Evolutionary conservation across 2,888 invertebrate species (phyloP).

Genomic region (Balanococcus diminutus): DNA sequence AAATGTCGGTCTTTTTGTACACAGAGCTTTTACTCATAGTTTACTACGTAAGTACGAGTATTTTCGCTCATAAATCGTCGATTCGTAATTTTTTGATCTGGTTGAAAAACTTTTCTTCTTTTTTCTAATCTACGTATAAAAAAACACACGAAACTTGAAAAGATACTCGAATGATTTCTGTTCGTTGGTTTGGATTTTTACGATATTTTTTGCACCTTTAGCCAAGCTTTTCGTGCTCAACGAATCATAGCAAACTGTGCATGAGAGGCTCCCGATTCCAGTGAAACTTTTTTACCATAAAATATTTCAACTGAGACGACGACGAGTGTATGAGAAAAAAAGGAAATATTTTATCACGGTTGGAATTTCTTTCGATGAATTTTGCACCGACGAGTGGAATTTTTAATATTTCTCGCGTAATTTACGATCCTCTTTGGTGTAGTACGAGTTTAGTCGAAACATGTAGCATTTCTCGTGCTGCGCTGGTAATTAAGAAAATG

Average conservation of each 20-base stretch:
- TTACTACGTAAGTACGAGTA: neutral
- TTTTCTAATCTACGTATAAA: neutral
- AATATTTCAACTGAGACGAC: neutral
- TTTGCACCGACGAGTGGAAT: conserved; percentile 16
- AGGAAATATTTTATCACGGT: neutral
- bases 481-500: neutral
- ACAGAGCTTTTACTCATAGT: neutral
- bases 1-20: neutral
- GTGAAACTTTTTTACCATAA: conserved; percentile 15
- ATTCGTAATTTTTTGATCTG: conserved; percentile 19
- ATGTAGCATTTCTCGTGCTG: neutral
- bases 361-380: neutral
- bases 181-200: conserved; percentile 6
- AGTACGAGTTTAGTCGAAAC: neutral
- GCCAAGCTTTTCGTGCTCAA: neutral
- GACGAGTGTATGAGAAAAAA: neutral
- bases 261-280: neutral
- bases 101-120: neutral
- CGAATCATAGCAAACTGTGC: neutral
- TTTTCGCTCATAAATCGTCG: conserved; percentile 40
- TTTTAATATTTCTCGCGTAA: conserved; percentile 13
- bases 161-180: neutral
- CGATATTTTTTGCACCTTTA: neutral
- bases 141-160: neutral
- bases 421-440: neutral